Evolutionary conservation across 1,140 invertebrate genomes (phyloP).

Genomic region (Drosophila simulans): DNA sequence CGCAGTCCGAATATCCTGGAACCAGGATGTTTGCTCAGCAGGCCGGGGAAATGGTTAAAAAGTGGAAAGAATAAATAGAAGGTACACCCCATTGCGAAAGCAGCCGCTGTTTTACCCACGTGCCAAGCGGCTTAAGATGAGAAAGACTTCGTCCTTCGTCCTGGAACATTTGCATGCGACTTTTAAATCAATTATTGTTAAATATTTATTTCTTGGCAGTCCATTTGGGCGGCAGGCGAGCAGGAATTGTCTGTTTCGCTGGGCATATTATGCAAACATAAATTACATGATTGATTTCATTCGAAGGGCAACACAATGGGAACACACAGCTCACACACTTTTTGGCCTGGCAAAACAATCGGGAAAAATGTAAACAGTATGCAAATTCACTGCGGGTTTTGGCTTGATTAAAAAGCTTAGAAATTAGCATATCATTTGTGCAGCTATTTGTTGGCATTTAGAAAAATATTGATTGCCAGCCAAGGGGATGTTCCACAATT

Average conservation of each 20-base stretch:
- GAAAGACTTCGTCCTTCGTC: conserved; percentile 14
- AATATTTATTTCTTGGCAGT: conserved; percentile 81
- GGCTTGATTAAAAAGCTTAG: conserved; percentile 80
- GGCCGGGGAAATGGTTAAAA: conserved; percentile 47
- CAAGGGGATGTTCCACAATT: background rate
- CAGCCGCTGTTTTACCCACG: conserved; percentile 78
- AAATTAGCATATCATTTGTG: conserved; percentile 80
- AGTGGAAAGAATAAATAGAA: conserved; percentile 28
- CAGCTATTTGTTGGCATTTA: conserved; percentile 54
- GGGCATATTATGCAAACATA: conserved; percentile 79
- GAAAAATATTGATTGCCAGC: conserved; percentile 59
- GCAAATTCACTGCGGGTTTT: conserved; percentile 61
- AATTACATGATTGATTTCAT: conserved; percentile 84
- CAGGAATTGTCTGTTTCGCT: conserved; percentile 11
- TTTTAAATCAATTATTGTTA: conserved; percentile 84
- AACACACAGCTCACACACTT: conserved; percentile 16
- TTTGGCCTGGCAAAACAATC: conserved; percentile 53
- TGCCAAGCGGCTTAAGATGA: conserved; percentile 72
- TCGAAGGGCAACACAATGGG: conserved; percentile 47
- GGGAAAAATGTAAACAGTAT: conserved; percentile 75
- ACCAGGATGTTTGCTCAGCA: conserved; percentile 59
- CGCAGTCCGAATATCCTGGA: conserved; percentile 24
- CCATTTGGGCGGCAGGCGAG: conserved; percentile 52
- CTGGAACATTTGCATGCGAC: conserved; percentile 74
- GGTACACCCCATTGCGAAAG: conserved; percentile 33